Evolutionary conservation across 2,113 vertebrate species (phyloP).

Genomic region (Notothenia rossii): DNA sequence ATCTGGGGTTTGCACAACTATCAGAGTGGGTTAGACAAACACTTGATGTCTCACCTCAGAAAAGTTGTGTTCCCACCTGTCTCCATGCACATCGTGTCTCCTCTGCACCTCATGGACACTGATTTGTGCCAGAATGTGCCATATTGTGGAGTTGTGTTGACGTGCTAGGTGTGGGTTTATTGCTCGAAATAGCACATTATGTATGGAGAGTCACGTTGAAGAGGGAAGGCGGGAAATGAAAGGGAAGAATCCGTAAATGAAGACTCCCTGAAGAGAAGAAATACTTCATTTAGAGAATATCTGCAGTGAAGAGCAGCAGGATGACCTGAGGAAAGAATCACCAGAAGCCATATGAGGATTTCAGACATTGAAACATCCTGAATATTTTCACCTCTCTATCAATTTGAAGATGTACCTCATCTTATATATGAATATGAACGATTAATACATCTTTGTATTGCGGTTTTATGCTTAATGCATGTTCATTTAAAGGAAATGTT

Average conservation of each 20-base stretch:
- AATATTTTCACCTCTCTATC: no score
- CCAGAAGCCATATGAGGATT: no score
- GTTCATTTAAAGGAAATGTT: no score
- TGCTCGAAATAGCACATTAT: slow-evolving; percentile 20
- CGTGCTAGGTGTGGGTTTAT: slow-evolving; percentile 9
- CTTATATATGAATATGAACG: no score
- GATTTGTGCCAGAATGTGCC: slow-evolving; percentile 33
- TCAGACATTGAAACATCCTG: no score
- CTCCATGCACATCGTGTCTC: slow-evolving; percentile 11
- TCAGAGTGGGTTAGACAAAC: not conserved
- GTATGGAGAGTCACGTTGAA: not conserved
- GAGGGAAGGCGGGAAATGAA: not conserved
- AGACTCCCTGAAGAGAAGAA: no score
- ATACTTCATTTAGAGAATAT: no score
- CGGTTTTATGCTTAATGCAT: no score
- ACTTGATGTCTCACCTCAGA: slow-evolving; percentile 19
- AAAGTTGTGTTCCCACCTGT: not conserved
- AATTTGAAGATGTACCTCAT: no score
- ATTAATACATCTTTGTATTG: no score
- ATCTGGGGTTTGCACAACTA: not conserved
- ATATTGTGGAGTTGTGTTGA: slow-evolving; percentile 34
- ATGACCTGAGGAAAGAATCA: no score
- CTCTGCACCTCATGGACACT: slow-evolving; percentile 46
- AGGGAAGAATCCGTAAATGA: not conserved
- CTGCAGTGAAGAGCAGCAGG: not conserved